These are phyloP conservation scores for Luidia sarsii DNA, from an alignment of 53 echinoderm and acorn worm genomes.

Conservation along the genomic window DNA sequence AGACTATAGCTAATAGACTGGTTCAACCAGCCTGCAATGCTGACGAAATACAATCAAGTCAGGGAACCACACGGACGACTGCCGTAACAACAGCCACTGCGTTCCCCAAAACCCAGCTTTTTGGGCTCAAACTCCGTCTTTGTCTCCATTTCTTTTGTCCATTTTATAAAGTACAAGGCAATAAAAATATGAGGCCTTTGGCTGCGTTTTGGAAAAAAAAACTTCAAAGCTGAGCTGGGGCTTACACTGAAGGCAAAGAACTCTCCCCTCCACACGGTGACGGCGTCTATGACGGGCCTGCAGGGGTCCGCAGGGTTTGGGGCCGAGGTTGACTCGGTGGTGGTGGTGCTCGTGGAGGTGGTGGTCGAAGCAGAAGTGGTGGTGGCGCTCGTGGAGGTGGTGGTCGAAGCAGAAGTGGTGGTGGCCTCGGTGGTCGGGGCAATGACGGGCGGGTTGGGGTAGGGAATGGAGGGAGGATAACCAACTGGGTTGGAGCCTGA, in stretches of 20 bases:
- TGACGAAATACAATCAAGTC: too few species aligned
- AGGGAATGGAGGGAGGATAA: constrained; percentile 8
- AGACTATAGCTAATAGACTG: too few species aligned
- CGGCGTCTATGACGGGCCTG: constrained; percentile 38
- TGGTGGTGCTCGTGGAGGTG: neutral
- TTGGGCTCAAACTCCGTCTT: too few species aligned
- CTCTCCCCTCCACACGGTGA: constrained; percentile 35
- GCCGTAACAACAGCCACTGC: too few species aligned
- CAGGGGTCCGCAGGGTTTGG: constrained; percentile 30
- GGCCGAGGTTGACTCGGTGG: constrained; percentile 1
- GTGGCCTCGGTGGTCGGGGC: constrained; percentile 5
- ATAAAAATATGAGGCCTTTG: too few species aligned
- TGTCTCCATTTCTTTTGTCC: too few species aligned
- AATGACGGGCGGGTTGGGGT: constrained; percentile 46
- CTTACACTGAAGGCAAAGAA: constrained; percentile 65
- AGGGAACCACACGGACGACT: too few species aligned
- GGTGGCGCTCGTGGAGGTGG: neutral
- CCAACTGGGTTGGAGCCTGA: constrained; percentile 29
- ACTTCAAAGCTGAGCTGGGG: too few species aligned
- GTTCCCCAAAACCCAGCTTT: too few species aligned
- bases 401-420: neutral
- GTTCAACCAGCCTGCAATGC: too few species aligned
- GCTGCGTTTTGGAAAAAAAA: too few species aligned
- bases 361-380: neutral
- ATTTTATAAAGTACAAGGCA: too few species aligned